Base-by-base conservation (phyloP, 1,140 invertebrate genomes). In the Saxidomus purpurata region DNA sequence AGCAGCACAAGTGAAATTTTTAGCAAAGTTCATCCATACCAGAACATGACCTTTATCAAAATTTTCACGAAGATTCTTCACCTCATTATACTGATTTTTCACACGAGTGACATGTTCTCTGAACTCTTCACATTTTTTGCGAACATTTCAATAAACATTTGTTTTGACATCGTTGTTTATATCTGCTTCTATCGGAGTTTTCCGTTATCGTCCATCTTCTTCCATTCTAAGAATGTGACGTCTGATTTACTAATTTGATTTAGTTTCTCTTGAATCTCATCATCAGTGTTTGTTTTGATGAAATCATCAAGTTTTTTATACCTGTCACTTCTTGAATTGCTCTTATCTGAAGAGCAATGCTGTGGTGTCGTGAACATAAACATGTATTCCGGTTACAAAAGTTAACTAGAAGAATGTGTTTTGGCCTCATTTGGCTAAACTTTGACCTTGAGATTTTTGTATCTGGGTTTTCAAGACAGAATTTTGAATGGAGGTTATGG, bases 1-100 rank as follows among this genome's bases (percentile, higher is more conserved):
- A 55, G 87, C 81, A 0, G 67, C 38, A 82, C 90, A 92, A 13
- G 43, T 47, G 69, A 67, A 92, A 40, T 91, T 90, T 76, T 93
- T 91, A 43, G 91, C 92, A 85, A 93, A 93, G 43, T 83, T 59
- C 59, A 83, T 83, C 80, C 55, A 83, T 1, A 83, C n/a, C 15
- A 67, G 2, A 11, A 83, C 59, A 40, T 83, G 36, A 3, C 59
- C 80, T 38, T 67, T 22, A n/a, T n/a, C 6, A 11, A 83, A 31
- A 28, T 67, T 69, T 67, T 63, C 40, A 6, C 22, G 31, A 0
- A 63, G 80, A 43, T 28, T 4, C 25, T 36, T 4, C 80, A 83
- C 67, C 40, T 83, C 31, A 9, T 9, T 40, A 43, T 83, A 83
- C n/a, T 83, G 77, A 13, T 31, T 76, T 28, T 77, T 36, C 0